Evolutionary conservation across 2,797 vertebrate genomes (phyloP).

Genomic region (Halcyon smyrnensis): DNA sequence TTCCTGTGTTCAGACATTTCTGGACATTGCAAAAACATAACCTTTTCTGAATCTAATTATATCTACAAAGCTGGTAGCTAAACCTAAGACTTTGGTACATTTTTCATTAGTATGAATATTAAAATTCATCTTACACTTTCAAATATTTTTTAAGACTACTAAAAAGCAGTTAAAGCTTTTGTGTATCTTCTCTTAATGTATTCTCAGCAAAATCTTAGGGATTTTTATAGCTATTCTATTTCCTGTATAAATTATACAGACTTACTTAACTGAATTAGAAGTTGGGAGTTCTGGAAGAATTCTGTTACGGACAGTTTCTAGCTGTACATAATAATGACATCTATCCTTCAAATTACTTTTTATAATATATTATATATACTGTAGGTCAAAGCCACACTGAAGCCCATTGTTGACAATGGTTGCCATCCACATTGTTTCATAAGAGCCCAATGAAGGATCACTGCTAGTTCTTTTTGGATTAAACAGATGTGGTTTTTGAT

Average conservation of each 20-base stretch:
- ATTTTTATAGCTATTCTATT: neutral
- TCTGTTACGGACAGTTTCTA: neutral
- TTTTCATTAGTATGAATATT: neutral
- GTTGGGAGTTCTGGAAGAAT: neutral
- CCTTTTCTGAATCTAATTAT: slow-evolving; percentile 19
- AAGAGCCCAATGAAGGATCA: neutral
- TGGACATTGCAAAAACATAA: neutral
- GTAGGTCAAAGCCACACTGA: neutral
- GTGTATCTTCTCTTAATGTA: neutral
- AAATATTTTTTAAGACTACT: neutral
- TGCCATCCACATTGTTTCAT: neutral
- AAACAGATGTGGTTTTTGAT: neutral
- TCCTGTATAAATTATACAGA: neutral
- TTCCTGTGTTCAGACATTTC: neutral
- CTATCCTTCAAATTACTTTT: neutral
- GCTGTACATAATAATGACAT: neutral
- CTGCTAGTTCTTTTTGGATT: neutral
- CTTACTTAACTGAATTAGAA: neutral
- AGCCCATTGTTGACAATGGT: neutral
- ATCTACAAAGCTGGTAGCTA: neutral
- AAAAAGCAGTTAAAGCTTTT: neutral
- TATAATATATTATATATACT: neutral
- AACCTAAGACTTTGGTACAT: neutral
- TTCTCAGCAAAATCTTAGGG: neutral
- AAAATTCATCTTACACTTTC: neutral